Evolutionary conservation across 2,888 invertebrate species (phyloP), one percentile per base, ranked within the genome.

Genomic region (Drosophila glabriapex): DNA sequence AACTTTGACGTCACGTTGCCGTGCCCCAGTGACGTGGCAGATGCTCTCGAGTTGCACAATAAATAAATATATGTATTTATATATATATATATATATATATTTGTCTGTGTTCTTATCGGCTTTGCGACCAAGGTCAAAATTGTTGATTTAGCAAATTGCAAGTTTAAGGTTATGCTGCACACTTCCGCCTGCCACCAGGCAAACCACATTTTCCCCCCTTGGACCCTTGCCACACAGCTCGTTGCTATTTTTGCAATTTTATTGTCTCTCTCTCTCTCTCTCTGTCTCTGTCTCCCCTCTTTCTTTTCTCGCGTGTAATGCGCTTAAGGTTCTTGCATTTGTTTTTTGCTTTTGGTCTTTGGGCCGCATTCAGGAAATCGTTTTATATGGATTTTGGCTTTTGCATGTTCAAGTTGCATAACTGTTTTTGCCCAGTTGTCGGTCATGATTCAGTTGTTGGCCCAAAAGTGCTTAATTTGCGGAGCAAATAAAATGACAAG

Each of bases 351-450:
- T 61, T 65, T 28, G 37, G 33, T 28, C 37, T 55, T 55, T 28
- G 37, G 25, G 33, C 14, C 28, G 66, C 66, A 64, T 55, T 68
- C 75, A 83, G 85, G 89, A 85, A 88, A 88, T 88, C 74, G 62
- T 74, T 83, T 87, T 83, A 65, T 85, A 80, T 84, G 84, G 86
- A 84, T 82, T 86, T 79, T 67, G 68, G n/a, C 5, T 43, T 61
- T 53, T 52, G 69, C 79, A 73, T 77, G 82, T 65, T 53, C 65
- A 63, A 71, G 78, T 87, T 85, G 75, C 85, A 87, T 80, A 85
- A 85, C 77, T 72, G 39, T 7, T 39, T 43, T 12, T n/a, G 12
- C 41, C 41, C 46, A 25, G 46, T 25, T 68, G 29, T 55, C 66
- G 61, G 58, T 46, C 39, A 69, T 80, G 83, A 83, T 55, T 82